Conservation (phyloP, 2,113 vertebrate species). For the Pelodiscus sinensis region DNA sequence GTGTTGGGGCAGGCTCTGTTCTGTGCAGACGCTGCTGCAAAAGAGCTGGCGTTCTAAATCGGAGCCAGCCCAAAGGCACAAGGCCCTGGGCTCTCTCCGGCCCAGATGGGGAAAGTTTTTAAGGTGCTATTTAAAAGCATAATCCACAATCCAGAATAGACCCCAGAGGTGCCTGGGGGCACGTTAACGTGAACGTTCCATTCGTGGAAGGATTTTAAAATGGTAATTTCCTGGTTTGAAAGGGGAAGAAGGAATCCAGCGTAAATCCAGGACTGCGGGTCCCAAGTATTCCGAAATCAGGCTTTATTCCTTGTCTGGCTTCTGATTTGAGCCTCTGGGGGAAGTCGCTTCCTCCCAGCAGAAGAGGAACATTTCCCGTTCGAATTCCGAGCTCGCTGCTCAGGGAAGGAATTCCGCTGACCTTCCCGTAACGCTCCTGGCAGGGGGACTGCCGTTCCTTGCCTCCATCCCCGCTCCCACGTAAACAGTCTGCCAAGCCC, state of each 20-base stretch:
- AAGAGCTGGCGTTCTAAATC: not conserved
- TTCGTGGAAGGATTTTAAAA: not conserved
- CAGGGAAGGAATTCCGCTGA: constrained; percentile 3
- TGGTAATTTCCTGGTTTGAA: constrained; percentile 9
- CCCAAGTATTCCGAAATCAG: not conserved
- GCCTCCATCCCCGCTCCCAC: not conserved
- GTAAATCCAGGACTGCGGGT: constrained; percentile 3
- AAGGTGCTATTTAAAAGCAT: not conserved
- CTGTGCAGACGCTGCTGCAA: not conserved
- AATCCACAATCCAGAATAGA: not conserved
- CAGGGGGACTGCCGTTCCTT: not conserved
- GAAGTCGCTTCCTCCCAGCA: not conserved
- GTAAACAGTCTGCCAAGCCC: not conserved
- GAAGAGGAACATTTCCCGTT: not conserved
- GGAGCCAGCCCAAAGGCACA: not conserved
- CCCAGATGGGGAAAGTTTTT: not conserved
- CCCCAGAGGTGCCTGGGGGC: not conserved
- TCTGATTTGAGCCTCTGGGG: not conserved
- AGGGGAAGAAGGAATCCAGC: not conserved
- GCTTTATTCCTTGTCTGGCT: constrained; percentile 30
- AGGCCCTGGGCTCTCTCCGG: not conserved
- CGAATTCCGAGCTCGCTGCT: not conserved
- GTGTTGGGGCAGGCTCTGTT: not conserved
- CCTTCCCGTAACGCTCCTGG: constrained; percentile 44
- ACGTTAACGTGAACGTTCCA: not conserved